These are phyloP conservation scores for Pelmatolapia mariae DNA, from an alignment of 2,113 vertebrate genomes.

Conservation along the genomic window DNA sequence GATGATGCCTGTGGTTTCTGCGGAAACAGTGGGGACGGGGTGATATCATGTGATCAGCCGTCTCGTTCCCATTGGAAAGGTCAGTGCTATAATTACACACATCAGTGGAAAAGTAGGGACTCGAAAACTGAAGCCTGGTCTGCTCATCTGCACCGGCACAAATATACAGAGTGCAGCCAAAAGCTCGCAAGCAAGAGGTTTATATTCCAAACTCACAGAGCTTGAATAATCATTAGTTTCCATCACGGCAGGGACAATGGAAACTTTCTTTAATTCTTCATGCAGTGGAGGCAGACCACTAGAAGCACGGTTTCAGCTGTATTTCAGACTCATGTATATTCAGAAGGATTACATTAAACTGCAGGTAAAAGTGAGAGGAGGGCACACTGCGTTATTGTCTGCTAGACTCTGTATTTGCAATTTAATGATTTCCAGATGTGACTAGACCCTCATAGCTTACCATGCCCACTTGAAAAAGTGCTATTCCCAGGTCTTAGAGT, in stretches of 20 bases:
- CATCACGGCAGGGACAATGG: slow-evolving; percentile 50
- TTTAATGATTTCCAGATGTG: slow-evolving; percentile 55
- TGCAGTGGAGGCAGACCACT: not conserved
- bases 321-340: not conserved
- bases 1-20: slow-evolving; percentile 37
- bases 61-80: slow-evolving; percentile 54
- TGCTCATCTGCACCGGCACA: slow-evolving; percentile 32
- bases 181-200: not conserved
- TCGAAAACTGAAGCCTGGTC: slow-evolving; percentile 22
- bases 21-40: not conserved
- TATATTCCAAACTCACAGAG: slow-evolving; percentile 15
- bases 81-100: slow-evolving; percentile 68
- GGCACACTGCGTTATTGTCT: not conserved
- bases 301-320: not conserved
- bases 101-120: slow-evolving; percentile 58
- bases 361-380: not conserved
- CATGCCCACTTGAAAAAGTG: slow-evolving; percentile 16
- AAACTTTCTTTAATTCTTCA: slow-evolving; percentile 45
- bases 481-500: not conserved
- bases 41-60: slow-evolving; percentile 44
- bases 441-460: not conserved
- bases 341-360: not conserved
- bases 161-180: slow-evolving; percentile 9
- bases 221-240: slow-evolving; percentile 56
- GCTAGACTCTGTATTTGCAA: not conserved